Conservation (phyloP, 2,113 vertebrate species). For the Lichenostomus cassidix region DNA sequence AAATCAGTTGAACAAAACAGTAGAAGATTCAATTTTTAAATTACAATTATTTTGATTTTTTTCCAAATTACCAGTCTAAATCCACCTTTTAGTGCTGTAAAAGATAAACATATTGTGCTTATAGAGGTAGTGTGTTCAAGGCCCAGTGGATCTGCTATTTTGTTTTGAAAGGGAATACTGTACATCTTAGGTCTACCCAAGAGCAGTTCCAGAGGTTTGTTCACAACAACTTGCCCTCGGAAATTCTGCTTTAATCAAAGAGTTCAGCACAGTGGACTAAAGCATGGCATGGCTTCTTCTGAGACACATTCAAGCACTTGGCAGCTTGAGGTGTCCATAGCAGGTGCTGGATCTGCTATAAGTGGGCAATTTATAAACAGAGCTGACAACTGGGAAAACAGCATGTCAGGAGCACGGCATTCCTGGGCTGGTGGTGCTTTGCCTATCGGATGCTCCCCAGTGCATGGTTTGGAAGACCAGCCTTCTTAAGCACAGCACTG, state of each 20-base stretch:
- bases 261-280: neutral
- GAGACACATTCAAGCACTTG: conserved; percentile 45
- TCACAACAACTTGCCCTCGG: neutral
- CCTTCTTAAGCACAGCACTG: conserved; percentile 20
- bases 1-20: neutral
- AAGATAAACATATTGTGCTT: neutral
- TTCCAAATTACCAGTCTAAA: neutral
- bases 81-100: neutral
- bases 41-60: neutral
- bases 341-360: conserved; percentile 82
- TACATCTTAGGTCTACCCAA: neutral
- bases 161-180: neutral
- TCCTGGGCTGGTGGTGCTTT: conserved; percentile 55
- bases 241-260: conserved; percentile 25
- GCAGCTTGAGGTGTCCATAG: conserved; percentile 72
- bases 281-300: neutral
- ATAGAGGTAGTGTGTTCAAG: neutral
- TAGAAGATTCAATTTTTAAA: neutral
- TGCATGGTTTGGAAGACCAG: conserved; percentile 3
- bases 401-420: conserved; percentile 36
- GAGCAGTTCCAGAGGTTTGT: neutral
- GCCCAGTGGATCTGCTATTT: neutral
- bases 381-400: conserved; percentile 83
- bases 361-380: conserved; percentile 81
- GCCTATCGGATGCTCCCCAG: conserved; percentile 36